phyloP scores from a whole-genome alignment of 2,888 invertebrate species.

The Trisateles emortualis region DNA sequence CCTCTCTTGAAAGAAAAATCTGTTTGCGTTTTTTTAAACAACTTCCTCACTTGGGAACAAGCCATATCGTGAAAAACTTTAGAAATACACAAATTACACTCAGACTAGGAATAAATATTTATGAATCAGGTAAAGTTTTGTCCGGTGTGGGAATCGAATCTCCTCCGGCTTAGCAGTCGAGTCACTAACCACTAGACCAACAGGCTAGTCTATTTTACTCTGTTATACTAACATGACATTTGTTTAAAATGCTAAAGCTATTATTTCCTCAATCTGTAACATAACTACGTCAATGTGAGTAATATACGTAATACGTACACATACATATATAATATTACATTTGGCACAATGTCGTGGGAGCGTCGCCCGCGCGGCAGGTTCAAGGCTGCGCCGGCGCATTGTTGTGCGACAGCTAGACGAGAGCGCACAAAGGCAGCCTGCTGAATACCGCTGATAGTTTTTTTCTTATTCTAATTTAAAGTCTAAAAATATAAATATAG shows the following conservation, averaged over 20 bases:
- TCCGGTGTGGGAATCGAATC: no score
- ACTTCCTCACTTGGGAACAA: no score
- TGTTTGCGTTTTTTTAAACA: no score
- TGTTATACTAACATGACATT: no score
- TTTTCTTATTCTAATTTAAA: conserved; percentile 17
- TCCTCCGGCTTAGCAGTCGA: no score
- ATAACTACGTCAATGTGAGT: conserved; percentile 29
- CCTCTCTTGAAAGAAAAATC: no score
- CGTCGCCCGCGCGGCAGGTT: conserved; percentile 61
- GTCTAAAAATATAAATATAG: background rate
- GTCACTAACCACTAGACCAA: no score
- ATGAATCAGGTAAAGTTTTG: no score
- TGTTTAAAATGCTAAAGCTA: background rate
- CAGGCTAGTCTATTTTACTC: no score
- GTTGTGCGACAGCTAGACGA: conserved; percentile 57
- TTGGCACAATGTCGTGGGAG: conserved; percentile 61
- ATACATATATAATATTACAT: conserved; percentile 50
- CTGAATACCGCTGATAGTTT: conserved; percentile 33
- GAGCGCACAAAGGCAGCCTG: conserved; percentile 38
- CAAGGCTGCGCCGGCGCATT: conserved; percentile 63
- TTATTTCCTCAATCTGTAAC: background rate
- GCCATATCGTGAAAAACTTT: no score
- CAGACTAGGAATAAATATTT: no score
- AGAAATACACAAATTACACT: no score
- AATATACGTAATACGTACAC: conserved; percentile 21